Evolutionary conservation across 2,113 vertebrate genomes (phyloP).

Genomic region (Platysteira castanea): DNA sequence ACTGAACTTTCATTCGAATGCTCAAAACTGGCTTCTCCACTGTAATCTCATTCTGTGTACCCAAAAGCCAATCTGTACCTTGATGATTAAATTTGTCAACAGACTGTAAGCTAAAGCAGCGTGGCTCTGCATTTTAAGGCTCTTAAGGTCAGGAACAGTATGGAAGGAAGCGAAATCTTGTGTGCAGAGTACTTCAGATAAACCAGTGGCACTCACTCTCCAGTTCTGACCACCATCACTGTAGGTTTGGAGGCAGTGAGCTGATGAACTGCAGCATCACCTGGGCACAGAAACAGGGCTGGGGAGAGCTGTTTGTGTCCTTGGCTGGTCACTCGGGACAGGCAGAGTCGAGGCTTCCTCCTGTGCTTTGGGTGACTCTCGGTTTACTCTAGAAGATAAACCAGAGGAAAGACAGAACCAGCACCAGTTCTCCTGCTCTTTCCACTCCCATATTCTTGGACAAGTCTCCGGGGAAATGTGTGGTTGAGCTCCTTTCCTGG

Average conservation of each 20-base stretch:
- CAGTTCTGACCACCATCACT: background rate
- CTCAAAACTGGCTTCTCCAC: background rate
- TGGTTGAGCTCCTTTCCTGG: background rate
- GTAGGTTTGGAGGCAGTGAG: background rate
- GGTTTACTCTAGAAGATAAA: background rate
- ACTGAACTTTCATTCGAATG: background rate
- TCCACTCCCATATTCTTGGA: background rate
- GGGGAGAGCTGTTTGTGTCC: background rate
- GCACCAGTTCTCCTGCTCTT: background rate
- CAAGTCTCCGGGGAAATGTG: background rate
- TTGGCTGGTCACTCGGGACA: background rate
- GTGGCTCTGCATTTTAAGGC: background rate
- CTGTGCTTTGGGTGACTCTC: background rate
- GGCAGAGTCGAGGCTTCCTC: background rate
- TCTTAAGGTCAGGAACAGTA: background rate
- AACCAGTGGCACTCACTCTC: background rate
- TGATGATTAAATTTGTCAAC: slow-evolving; percentile 10
- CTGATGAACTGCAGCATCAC: background rate
- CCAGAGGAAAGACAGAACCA: background rate
- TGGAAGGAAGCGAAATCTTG: background rate
- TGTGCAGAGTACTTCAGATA: background rate
- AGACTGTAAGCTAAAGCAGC: background rate
- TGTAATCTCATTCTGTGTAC: slow-evolving; percentile 14
- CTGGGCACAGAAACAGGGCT: background rate
- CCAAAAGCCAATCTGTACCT: background rate